A percentile compares a stretch with the other conserved stretches of the same genome.
Evolutionary conservation across 35 echinoderm and acorn worm genomes (phyloP).

Genomic region (Hemicentrotus pulcherrimus): DNA sequence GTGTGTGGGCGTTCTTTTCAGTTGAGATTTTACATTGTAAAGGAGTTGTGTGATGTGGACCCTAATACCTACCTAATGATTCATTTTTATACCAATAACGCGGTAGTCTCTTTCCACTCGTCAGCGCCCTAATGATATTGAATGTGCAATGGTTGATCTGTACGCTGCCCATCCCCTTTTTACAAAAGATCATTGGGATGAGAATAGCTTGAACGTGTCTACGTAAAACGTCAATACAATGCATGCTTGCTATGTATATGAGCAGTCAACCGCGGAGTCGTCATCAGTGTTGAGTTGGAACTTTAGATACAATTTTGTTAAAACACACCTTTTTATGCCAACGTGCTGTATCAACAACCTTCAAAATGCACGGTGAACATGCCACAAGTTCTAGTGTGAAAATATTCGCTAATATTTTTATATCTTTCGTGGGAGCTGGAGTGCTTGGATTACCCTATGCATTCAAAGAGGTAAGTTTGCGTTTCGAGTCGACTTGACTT

Average conservation of each 20-base stretch:
- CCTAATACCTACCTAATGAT: neutral
- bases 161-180: neutral
- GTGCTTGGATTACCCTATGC: constrained; percentile 88
- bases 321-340: neutral
- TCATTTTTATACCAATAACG: neutral
- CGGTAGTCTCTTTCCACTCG: neutral
- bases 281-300: too few relatives aligned
- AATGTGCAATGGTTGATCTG: neutral
- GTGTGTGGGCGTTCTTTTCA: too few relatives aligned
- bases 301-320: neutral
- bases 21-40: too few relatives aligned
- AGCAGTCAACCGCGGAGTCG: neutral
- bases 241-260: too few relatives aligned
- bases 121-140: neutral
- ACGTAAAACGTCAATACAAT: neutral
- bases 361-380: constrained; percentile 79
- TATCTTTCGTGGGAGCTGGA: constrained; percentile 90
- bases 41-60: too few relatives aligned
- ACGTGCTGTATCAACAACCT: neutral
- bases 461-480: constrained; percentile 82
- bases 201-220: neutral
- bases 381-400: constrained; percentile 65
- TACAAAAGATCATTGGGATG: neutral
- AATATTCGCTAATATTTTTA: constrained; percentile 96
- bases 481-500: neutral